These are phyloP conservation scores for Pseudoips prasinana DNA, from an alignment of 2,888 invertebrate species.

Conservation along the genomic window DNA sequence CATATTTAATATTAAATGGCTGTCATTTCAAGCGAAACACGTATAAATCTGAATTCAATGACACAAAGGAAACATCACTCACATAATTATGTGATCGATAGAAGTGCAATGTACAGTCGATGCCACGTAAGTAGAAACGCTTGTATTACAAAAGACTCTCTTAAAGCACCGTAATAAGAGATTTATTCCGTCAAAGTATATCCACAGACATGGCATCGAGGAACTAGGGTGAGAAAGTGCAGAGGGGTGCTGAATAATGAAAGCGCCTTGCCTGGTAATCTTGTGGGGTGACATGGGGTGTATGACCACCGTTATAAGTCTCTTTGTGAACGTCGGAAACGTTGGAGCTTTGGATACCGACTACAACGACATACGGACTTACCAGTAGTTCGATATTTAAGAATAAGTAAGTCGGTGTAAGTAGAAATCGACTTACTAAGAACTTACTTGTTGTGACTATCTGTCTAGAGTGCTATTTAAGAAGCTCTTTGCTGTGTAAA, in stretches of 20 bases:
- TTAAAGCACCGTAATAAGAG: no score
- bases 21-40: slow-evolving; percentile 9
- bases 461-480: no score
- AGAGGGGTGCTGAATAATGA: slow-evolving; percentile 58
- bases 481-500: no score
- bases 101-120: slow-evolving; percentile 19
- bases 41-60: slow-evolving; percentile 5
- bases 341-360: slow-evolving; percentile 37
- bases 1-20: slow-evolving; percentile 9
- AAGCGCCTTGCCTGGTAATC: slow-evolving; percentile 66
- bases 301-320: slow-evolving; percentile 16
- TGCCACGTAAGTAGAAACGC: no score
- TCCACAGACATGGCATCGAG: no score
- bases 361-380: slow-evolving; percentile 30
- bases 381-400: slow-evolving; percentile 8
- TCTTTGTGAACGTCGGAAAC: slow-evolving; percentile 50
- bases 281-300: slow-evolving; percentile 44
- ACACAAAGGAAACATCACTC: slow-evolving; percentile 9
- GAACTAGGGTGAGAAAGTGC: slow-evolving; percentile 43
- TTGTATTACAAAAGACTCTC: no score
- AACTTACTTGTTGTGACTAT: no score
- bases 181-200: no score
- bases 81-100: slow-evolving; percentile 20
- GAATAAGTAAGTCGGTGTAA: no score
- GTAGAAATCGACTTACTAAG: no score